phyloP scores from a whole-genome alignment of 2,113 vertebrate genomes.

The Gila orcuttii region DNA sequence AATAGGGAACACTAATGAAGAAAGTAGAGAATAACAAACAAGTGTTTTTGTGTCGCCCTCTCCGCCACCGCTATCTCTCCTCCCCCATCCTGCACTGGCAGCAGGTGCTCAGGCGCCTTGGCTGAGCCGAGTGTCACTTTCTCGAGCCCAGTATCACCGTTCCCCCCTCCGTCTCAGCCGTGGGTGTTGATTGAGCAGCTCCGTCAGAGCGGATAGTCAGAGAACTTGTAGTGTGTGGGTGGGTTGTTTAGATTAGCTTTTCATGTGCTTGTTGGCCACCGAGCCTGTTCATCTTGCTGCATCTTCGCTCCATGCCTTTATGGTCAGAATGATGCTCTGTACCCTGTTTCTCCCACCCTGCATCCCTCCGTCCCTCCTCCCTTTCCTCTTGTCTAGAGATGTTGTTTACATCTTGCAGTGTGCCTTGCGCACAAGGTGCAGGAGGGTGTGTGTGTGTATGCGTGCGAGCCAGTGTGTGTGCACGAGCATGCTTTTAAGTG shows the following conservation, averaged over 20 bases:
- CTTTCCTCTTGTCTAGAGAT: constrained; percentile 49
- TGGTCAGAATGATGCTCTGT: constrained; percentile 69
- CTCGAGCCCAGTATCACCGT: constrained; percentile 23
- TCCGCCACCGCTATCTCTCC: neutral
- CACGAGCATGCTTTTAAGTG: neutral
- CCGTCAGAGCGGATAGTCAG: constrained; percentile 11
- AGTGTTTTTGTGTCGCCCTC: constrained; percentile 3
- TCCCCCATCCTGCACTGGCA: constrained; percentile 27
- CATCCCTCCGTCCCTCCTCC: constrained; percentile 32
- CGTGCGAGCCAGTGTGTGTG: constrained; percentile 25
- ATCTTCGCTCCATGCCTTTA: constrained; percentile 56
- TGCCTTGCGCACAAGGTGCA: constrained; percentile 49
- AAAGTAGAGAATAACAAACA: neutral
- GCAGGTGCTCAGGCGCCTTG: constrained; percentile 43
- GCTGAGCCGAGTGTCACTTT: constrained; percentile 26
- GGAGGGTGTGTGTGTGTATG: constrained; percentile 32
- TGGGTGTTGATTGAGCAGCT: constrained; percentile 50
- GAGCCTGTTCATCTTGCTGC: constrained; percentile 65
- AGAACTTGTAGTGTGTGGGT: constrained; percentile 65
- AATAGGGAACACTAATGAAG: neutral
- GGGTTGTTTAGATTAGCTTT: constrained; percentile 67
- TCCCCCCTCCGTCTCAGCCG: neutral
- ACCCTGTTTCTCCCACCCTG: constrained; percentile 41
- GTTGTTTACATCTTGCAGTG: constrained; percentile 73
- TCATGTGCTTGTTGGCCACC: constrained; percentile 60